Evolutionary conservation across 2,797 vertebrate genomes (phyloP).

Genomic region (Phrynocephalus vlangalii): DNA sequence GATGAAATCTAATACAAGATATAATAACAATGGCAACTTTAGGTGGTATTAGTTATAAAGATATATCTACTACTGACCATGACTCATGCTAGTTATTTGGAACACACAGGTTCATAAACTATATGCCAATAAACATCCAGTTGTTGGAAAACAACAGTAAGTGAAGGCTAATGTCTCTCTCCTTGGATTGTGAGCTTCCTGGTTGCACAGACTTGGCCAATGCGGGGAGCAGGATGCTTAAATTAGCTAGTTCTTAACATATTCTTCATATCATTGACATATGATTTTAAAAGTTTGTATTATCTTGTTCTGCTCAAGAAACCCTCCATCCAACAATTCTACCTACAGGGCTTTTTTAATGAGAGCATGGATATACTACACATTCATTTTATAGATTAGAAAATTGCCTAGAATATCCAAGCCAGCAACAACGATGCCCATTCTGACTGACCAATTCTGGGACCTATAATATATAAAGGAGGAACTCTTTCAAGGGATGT

Average conservation of each 20-base stretch:
- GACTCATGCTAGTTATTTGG: neutral
- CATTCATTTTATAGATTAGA: neutral
- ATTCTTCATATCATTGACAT: neutral
- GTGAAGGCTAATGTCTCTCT: neutral
- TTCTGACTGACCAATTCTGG: neutral
- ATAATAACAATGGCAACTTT: neutral
- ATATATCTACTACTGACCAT: neutral
- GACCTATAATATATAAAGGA: neutral
- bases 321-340: no score
- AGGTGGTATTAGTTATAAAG: no score
- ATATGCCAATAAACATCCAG: neutral
- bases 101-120: neutral
- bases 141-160: neutral
- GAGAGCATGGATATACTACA: neutral
- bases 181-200: neutral
- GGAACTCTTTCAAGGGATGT: neutral
- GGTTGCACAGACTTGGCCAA: neutral
- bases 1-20: neutral
- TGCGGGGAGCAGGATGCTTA: neutral
- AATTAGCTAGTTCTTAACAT: neutral
- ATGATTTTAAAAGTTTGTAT: neutral
- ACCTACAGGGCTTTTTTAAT: no score
- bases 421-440: neutral
- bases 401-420: neutral
- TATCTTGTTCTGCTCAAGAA: neutral